These are phyloP conservation scores for Aphrophora alni DNA, from an alignment of 2,888 invertebrate species.

Conservation along the genomic window DNA sequence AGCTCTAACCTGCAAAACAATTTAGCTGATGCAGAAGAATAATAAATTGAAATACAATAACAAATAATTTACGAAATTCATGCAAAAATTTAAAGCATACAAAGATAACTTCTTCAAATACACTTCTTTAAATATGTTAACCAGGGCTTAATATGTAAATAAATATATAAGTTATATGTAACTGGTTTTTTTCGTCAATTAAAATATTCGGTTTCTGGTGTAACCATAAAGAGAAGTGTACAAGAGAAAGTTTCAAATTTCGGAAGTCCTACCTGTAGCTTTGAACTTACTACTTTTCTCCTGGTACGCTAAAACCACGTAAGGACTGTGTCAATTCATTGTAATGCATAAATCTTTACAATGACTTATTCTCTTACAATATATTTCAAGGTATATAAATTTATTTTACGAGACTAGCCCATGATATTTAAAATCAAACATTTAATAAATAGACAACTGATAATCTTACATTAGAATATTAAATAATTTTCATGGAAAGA, in stretches of 20 bases:
- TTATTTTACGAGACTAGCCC: too few relatives aligned
- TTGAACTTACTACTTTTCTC: slow-evolving; percentile 68
- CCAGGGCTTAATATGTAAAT: neutral
- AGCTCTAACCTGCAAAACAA: neutral
- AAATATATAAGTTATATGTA: too few relatives aligned
- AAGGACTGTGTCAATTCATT: neutral
- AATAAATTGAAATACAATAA: neutral
- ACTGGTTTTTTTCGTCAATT: too few relatives aligned
- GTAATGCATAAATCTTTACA: neutral
- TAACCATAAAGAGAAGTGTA: neutral
- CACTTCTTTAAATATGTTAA: slow-evolving; percentile 2
- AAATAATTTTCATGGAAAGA: too few relatives aligned
- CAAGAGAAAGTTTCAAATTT: slow-evolving; percentile 4
- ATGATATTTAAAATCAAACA: too few relatives aligned
- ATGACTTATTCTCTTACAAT: neutral
- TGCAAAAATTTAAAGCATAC: neutral
- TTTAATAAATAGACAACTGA: too few relatives aligned
- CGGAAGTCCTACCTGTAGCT: slow-evolving; percentile 58
- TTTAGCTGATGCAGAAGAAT: neutral
- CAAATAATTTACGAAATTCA: neutral
- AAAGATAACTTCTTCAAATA: neutral
- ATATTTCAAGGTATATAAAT: too few relatives aligned
- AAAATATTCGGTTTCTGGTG: neutral
- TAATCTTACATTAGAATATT: too few relatives aligned
- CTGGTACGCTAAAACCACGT: slow-evolving; percentile 67